phyloP scores from a whole-genome alignment of 2,888 invertebrate species.

The Eristalis pertinax region DNA sequence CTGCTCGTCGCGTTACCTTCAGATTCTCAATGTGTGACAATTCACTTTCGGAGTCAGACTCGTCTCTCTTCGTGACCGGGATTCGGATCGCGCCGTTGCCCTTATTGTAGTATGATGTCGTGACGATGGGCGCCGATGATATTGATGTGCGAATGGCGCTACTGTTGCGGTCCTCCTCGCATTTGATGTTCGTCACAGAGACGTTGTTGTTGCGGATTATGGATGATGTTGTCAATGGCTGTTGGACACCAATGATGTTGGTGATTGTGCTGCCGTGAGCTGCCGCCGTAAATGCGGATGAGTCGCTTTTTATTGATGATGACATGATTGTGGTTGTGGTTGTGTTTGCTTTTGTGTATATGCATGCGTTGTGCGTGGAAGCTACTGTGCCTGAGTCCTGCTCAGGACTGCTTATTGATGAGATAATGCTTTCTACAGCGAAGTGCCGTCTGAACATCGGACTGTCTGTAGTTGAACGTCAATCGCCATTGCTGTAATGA shows the following conservation, averaged over 20 bases:
- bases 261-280: constrained; percentile 65
- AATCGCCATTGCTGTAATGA: constrained; percentile 62
- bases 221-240: constrained; percentile 70
- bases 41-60: constrained; percentile 81
- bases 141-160: constrained; percentile 73
- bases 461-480: constrained; percentile 42
- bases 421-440: constrained; percentile 28
- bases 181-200: constrained; percentile 91
- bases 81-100: constrained; percentile 75
- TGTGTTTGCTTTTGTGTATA: constrained; percentile 32
- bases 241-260: constrained; percentile 59
- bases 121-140: constrained; percentile 73
- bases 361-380: constrained; percentile 22
- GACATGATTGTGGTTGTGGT: constrained; percentile 51
- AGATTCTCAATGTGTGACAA: constrained; percentile 80
- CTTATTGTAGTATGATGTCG: constrained; percentile 77
- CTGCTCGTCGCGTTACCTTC: constrained; percentile 83
- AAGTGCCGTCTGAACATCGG: constrained; percentile 39
- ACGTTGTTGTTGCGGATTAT: constrained; percentile 84
- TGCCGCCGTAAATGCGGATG: constrained; percentile 51
- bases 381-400: constrained; percentile 1
- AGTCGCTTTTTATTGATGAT: constrained; percentile 62
- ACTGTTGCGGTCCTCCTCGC: constrained; percentile 76
- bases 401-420: constrained; percentile 24
- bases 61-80: constrained; percentile 78